Evolutionary conservation across 2,888 invertebrate genomes (phyloP), one percentile per base, ranked within the genome.

Genomic region (Dendrolimus houi): DNA sequence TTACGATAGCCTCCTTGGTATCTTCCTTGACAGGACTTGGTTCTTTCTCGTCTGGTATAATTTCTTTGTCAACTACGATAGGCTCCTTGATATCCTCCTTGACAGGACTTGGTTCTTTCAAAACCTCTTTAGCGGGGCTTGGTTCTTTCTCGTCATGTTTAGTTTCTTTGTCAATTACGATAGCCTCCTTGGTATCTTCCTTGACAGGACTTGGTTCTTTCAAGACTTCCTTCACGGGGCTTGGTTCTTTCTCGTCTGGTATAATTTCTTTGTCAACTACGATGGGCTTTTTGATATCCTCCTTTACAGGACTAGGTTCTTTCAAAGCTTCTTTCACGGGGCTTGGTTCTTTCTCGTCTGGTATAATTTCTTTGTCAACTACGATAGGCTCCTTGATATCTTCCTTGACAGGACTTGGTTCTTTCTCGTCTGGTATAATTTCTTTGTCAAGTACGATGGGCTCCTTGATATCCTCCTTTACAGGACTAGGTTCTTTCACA

Each of bases 381-480:
- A 55, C 29, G 53, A 52, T 59, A 1, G 59, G 54, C 13, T 52
- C 54, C 42, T 61, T 59, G 6, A 56, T 57, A 9, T 55, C 47
- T 9, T 17, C 41, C 13, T 54, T 13, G 40, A 40, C 14, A 47
- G 58, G 58, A 8, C 58, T 60, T 1, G 64, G 58, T 47, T 59
- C 52, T 1, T 57, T 58, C 8, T 62, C 61, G 14, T 9, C 47
- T 7, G 3, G 47, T 47, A 1, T 47, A 10, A 47, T 47, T 10
- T 47, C 47, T 10, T 47, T 47, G 10, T 42, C 54, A 2, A 55
- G 17, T 2, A 54, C 29, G 40, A 55, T 60, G 7, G n/a, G 47
- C 14, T 52, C 47, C 52, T 55, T 57, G 7, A 53, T 54, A 12
- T 60, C 58, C 9, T 2, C 14, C 17, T 55, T 47, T 7, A 59